Evolutionary conservation across 2,888 invertebrate genomes (phyloP).

Genomic region (Margaritifera margaritifera): DNA sequence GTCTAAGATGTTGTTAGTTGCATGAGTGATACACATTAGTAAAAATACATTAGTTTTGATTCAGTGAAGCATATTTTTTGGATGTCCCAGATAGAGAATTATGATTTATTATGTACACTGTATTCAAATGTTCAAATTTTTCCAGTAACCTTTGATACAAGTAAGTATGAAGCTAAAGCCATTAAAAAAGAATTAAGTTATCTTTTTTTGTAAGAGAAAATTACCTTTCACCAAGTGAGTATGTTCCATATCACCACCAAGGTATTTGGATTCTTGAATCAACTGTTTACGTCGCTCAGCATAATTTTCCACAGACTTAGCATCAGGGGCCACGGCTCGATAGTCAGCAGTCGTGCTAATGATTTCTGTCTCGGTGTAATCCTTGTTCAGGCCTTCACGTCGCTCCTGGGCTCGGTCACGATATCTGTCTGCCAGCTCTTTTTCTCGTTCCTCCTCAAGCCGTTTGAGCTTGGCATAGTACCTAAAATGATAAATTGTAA

Average conservation of each 20-base stretch:
- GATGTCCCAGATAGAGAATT: no score
- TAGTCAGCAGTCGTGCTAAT: conserved; percentile 87
- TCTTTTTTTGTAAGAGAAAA: no score
- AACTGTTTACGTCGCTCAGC: conserved; percentile 95
- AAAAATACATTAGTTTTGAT: no score
- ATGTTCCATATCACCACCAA: conserved; percentile 99
- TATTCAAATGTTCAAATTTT: no score
- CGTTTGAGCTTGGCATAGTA: conserved; percentile 92
- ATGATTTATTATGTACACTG: no score
- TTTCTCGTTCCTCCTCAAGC: conserved; percentile 94
- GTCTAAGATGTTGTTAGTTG: no score
- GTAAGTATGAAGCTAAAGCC: no score
- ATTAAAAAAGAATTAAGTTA: no score
- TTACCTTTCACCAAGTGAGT: conserved; percentile 97
- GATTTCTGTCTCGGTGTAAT: conserved; percentile 84
- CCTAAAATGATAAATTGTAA: conserved; percentile 35
- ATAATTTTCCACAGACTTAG: conserved; percentile 82
- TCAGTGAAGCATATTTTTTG: no score
- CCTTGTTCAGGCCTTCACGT: conserved; percentile 85
- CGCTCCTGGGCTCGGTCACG: conserved; percentile 83
- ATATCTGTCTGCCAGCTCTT: conserved; percentile 94
- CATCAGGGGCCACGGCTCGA: conserved; percentile 95
- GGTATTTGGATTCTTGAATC: conserved; percentile 98
- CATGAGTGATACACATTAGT: no score
- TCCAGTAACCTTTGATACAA: no score